Evolutionary conservation across 2,113 vertebrate genomes (phyloP).

Genomic region (Daphoenositta chrysoptera): DNA sequence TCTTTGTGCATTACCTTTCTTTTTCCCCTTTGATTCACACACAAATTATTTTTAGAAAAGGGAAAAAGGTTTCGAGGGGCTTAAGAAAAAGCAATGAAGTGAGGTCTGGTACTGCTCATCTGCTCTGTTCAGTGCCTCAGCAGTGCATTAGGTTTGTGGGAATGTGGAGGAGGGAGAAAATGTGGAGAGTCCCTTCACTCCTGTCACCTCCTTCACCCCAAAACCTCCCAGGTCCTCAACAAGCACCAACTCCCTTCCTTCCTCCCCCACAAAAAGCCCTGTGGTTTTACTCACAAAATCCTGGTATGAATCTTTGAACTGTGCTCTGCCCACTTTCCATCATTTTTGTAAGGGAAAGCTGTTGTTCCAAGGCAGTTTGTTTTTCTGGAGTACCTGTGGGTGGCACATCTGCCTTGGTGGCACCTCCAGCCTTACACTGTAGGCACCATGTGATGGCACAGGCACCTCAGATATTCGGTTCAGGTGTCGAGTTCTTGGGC

Average conservation of each 20-base stretch:
- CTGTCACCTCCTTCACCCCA: neutral
- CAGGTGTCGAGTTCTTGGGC: neutral
- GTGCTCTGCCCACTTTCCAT: neutral
- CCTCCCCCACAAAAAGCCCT: neutral
- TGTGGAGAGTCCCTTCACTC: neutral
- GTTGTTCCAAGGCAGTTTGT: neutral
- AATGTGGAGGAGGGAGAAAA: neutral
- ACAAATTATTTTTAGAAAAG: constrained; percentile 54
- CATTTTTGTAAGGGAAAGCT: neutral
- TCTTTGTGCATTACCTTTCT: constrained; percentile 1
- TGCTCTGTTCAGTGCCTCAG: neutral
- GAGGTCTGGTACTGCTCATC: neutral
- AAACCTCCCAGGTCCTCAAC: neutral
- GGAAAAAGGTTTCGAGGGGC: neutral
- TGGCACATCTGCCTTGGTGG: neutral
- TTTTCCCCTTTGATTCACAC: constrained; percentile 34
- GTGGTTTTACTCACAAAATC: neutral
- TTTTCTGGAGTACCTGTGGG: neutral
- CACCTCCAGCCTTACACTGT: neutral
- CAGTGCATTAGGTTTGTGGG: neutral
- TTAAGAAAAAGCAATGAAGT: neutral
- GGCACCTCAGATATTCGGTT: neutral
- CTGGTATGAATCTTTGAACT: neutral
- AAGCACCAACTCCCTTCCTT: neutral
- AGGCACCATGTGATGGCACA: neutral